Evolutionary conservation across 2,797 vertebrate species (phyloP), one percentile per base, ranked within the genome.

Genomic region (Sciaenops ocellatus): DNA sequence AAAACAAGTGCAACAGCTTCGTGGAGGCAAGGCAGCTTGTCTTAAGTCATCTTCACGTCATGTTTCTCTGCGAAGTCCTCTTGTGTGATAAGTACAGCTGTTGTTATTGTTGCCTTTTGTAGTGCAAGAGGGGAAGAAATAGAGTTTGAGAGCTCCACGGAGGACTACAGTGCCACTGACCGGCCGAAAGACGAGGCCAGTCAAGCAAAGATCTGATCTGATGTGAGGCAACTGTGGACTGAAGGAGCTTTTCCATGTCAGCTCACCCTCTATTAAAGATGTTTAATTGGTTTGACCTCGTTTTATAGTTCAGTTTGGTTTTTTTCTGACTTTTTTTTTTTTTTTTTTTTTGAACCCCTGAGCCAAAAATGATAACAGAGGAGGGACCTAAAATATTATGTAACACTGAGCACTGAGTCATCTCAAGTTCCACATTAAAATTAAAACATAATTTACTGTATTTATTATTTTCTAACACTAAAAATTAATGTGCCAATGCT

Each of bases 71-170:
- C 38, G 9, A 28, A 67, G 83, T 79, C 83, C 78, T 52, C 55
- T 11, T 9, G 71, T 63, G 72, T 68, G 86, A 88, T 70, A 82
- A 89, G 89, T 74, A 90, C 89, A 90, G 93, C 89, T 93, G 91
- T 90, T 93, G 71, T 92, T 92, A 89, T 93, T 93, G 90, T 89
- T 91, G 90, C 79, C 82, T 92, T 38, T 88, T 89, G 88, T 87
- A 76, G 78, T 57, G 78, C 50, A 9, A 60, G 76, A 78, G 57
- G 69, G 77, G 65, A 38, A 67, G 80, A 73, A 52, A 47, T 52
- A 68, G 22, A 81, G 82, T 86, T 87, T 59, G 75, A 71, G 79
- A 71, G 72, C 66, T 78, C 52, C 60, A 2, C 8, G 57, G 83
- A 84, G 74, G 88, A 89, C 87, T 6, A 90, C 87, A 92, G 87